A percentile compares a stretch with the other conserved stretches of the same genome.
phyloP scores from a whole-genome alignment of 2,113 vertebrate genomes.

The Nycticebus coucang region DNA sequence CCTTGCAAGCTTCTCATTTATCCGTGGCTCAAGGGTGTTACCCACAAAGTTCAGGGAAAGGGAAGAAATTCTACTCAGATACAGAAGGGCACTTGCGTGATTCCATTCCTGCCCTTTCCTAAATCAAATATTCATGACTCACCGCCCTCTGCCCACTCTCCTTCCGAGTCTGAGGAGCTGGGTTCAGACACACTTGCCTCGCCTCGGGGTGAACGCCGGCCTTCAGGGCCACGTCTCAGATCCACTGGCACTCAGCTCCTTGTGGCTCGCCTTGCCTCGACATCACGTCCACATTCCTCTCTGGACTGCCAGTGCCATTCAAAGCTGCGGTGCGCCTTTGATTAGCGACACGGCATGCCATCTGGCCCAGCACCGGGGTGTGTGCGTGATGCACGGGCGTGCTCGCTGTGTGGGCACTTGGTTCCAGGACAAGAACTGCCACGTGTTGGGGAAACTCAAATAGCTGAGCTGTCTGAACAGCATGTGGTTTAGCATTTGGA shows the following conservation, averaged over 20 bases:
- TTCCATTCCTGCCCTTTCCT: neutral
- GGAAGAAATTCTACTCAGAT: neutral
- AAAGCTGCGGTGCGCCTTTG: constrained; percentile 7
- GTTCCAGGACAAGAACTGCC: constrained; percentile 56
- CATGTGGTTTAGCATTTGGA: constrained; percentile 28
- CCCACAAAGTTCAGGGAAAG: neutral
- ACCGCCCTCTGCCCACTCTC: neutral
- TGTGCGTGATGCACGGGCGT: rapidly evolving
- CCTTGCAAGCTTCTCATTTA: neutral
- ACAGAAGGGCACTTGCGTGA: rapidly evolving
- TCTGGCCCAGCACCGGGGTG: neutral
- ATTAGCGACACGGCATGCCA: neutral
- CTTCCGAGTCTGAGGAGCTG: neutral
- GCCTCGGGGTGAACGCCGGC: neutral
- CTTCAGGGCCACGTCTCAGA: neutral
- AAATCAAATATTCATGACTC: neutral
- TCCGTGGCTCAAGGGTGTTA: neutral
- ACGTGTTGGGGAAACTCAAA: constrained; percentile 58
- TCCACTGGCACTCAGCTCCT: neutral
- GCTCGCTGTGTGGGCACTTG: constrained; percentile 11
- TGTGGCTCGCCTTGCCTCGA: neutral
- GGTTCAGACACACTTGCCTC: neutral
- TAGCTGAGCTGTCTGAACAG: constrained; percentile 34
- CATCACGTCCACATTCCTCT: neutral
- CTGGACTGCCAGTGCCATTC: constrained; percentile 14